Evolutionary conservation across 2,797 vertebrate genomes (phyloP).

Genomic region (Lepus oiostolus): DNA sequence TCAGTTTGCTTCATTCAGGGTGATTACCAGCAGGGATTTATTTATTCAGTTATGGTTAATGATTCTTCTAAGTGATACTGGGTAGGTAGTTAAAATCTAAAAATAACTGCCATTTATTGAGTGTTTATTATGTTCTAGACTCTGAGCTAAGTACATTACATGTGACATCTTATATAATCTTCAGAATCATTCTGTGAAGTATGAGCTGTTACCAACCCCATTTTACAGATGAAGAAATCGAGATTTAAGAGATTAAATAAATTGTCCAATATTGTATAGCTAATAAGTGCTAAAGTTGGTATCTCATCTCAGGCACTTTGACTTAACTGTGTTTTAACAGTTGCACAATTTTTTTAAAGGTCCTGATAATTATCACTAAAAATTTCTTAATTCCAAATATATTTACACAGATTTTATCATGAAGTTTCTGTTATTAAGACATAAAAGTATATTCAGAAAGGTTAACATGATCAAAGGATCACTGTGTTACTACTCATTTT

Average conservation of each 20-base stretch:
- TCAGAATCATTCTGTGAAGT: background rate
- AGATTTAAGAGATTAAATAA: conserved; percentile 33
- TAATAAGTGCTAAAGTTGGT: background rate
- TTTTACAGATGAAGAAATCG: conserved; percentile 45
- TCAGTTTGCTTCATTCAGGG: conserved; percentile 42
- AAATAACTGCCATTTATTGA: conserved; percentile 27
- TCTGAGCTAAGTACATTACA: background rate
- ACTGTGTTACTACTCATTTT: conserved; percentile 25
- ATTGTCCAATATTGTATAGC: background rate
- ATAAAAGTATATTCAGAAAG: conserved; percentile 19
- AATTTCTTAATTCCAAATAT: conserved; percentile 9
- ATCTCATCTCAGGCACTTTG: conserved; percentile 45
- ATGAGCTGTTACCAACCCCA: background rate
- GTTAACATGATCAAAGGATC: conserved; percentile 19
- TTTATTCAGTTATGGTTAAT: conserved; percentile 61
- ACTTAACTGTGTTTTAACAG: conserved; percentile 47
- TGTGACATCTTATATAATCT: background rate
- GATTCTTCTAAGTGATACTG: conserved; percentile 33
- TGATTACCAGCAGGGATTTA: conserved; percentile 55
- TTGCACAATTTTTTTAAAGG: background rate
- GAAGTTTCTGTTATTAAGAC: background rate
- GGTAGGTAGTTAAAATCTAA: conserved; percentile 42
- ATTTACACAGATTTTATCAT: conserved; percentile 17
- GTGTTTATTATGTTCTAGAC: conserved; percentile 28
- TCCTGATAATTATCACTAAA: conserved; percentile 4